Evolutionary conservation across 2,888 invertebrate genomes (phyloP).

Genomic region (Drosophila crucigera): DNA sequence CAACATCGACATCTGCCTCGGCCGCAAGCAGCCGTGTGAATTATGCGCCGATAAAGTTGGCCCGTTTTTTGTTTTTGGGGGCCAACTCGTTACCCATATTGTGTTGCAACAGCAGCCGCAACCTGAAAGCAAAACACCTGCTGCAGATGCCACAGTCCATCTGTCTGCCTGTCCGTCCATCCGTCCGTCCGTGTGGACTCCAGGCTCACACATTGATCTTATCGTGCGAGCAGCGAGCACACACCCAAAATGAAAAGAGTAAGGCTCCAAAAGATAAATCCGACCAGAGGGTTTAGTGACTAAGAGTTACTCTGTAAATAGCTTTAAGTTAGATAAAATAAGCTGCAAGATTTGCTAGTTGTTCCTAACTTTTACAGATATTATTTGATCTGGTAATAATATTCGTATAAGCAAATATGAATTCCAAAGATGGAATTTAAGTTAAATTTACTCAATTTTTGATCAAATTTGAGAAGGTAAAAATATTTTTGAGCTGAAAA

Average conservation of each 20-base stretch:
- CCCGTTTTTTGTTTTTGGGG: slow-evolving; percentile 50
- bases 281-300: not conserved
- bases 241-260: slow-evolving; percentile 71
- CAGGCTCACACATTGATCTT: slow-evolving; percentile 70
- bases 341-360: not conserved
- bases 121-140: slow-evolving; percentile 72
- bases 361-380: not conserved
- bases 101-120: slow-evolving; percentile 49
- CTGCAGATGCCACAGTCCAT: slow-evolving; percentile 69
- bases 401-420: not conserved
- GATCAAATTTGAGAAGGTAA: not conserved
- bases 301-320: not conserved
- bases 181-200: slow-evolving; percentile 13
- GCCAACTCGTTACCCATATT: slow-evolving; percentile 75
- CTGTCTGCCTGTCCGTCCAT: not conserved
- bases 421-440: not conserved
- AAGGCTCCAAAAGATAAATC: slow-evolving; percentile 37
- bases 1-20: slow-evolving; percentile 34
- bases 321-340: not conserved
- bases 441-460: not conserved
- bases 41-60: slow-evolving; percentile 77
- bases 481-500: not conserved
- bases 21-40: slow-evolving; percentile 66
- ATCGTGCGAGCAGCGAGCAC: slow-evolving; percentile 57
- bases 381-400: not conserved